These are phyloP conservation scores for Fulmarus glacialis DNA, from an alignment of 2,113 vertebrate species.

Conservation along the genomic window DNA sequence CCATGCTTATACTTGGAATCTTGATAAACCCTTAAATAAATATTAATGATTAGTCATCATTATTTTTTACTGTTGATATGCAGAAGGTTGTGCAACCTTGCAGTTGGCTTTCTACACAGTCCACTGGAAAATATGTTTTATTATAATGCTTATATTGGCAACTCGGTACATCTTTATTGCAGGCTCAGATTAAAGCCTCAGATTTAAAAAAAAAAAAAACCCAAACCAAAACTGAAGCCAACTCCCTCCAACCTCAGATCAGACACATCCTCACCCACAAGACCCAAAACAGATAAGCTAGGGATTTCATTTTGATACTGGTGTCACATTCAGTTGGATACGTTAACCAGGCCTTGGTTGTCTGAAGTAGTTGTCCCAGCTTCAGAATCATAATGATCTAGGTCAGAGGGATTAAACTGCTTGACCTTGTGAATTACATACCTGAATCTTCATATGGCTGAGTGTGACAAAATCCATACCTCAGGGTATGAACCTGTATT, in stretches of 20 bases:
- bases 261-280: neutral
- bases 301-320: neutral
- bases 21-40: conserved; percentile 30
- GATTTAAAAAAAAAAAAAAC: neutral
- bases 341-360: neutral
- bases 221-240: neutral
- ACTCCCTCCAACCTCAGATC: neutral
- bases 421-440: neutral
- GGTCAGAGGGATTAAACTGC: neutral
- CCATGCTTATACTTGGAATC: neutral
- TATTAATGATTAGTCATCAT: conserved; percentile 39
- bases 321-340: neutral
- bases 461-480: neutral
- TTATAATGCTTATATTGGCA: neutral
- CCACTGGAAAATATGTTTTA: neutral
- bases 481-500: too few relatives aligned
- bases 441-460: neutral
- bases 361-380: neutral
- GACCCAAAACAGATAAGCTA: neutral
- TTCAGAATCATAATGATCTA: neutral
- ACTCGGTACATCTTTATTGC: neutral
- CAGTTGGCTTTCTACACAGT: neutral
- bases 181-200: neutral
- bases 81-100: conserved; percentile 23
- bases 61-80: conserved; percentile 39